Evolutionary conservation across 1,140 invertebrate species (phyloP).

Genomic region (Platyura marginata): DNA sequence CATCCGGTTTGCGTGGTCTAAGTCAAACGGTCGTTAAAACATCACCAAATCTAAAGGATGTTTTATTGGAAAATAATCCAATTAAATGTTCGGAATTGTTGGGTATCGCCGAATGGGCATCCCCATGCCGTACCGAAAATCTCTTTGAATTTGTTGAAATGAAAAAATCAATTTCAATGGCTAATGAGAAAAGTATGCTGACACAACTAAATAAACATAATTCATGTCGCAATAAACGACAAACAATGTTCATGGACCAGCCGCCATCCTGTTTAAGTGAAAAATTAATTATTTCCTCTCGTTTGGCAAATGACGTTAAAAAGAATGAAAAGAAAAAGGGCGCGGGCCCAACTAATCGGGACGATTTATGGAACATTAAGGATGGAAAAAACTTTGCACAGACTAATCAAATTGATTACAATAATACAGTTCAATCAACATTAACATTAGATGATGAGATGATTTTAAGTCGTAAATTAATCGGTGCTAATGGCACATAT

Average conservation of each 20-base stretch:
- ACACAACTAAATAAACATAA: background rate
- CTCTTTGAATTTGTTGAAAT: background rate
- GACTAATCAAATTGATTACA: background rate
- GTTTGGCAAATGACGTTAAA: background rate
- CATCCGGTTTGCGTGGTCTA: constrained; percentile 14
- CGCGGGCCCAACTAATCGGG: background rate
- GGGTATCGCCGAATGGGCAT: constrained; percentile 22
- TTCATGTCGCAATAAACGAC: background rate
- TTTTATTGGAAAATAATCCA: constrained; percentile 22
- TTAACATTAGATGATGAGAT: background rate
- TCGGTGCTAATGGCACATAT: background rate
- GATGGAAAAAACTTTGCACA: background rate
- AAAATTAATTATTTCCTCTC: background rate
- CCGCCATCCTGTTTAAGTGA: background rate
- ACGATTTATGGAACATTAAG: background rate
- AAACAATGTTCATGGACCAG: background rate
- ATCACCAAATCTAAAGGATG: constrained; percentile 16
- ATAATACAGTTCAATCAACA: background rate
- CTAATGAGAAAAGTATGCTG: background rate
- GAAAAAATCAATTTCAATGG: background rate
- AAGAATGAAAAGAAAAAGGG: background rate
- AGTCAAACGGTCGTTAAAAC: constrained; percentile 20
- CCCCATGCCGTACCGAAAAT: constrained; percentile 12
- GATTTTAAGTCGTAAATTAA: background rate
- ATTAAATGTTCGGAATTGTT: constrained; percentile 20